Conservation (phyloP, 2,797 vertebrate genomes). For the Falco biarmicus region DNA sequence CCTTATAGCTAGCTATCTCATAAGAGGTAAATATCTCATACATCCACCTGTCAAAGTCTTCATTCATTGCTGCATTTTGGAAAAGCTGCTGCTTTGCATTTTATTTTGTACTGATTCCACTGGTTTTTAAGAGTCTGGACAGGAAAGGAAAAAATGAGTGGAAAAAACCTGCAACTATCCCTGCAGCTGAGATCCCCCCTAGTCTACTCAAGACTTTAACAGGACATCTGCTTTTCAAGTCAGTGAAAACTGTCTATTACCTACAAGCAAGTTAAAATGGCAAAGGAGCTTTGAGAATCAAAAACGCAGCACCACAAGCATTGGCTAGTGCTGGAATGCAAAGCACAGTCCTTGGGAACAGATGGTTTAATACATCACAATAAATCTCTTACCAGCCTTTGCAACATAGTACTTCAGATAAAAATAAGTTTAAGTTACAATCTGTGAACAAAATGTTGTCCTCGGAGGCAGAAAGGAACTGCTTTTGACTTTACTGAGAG, state of each 20-base stretch:
- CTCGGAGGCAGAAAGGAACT: constrained; percentile 7
- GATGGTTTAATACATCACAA: constrained; percentile 74
- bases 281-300: constrained; percentile 41
- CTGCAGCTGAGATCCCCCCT: not conserved
- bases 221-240: constrained; percentile 41
- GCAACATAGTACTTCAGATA: constrained; percentile 54
- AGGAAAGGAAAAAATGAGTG: not conserved
- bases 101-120: not conserved
- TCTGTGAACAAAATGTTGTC: constrained; percentile 47
- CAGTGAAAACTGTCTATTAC: constrained; percentile 1
- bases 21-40: not conserved
- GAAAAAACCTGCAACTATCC: not conserved
- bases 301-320: not conserved
- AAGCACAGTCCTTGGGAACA: constrained; percentile 69
- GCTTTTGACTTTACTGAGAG: constrained; percentile 8
- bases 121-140: not conserved
- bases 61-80: not conserved
- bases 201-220: not conserved
- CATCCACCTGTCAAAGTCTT: not conserved
- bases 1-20: not conserved
- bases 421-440: constrained; percentile 67
- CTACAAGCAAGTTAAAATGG: constrained; percentile 28
- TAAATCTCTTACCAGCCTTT: constrained; percentile 66
- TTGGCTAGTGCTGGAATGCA: constrained; percentile 33
- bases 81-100: not conserved